Evolutionary conservation across 2,888 invertebrate genomes (phyloP).

Genomic region (Noctua pronuba): DNA sequence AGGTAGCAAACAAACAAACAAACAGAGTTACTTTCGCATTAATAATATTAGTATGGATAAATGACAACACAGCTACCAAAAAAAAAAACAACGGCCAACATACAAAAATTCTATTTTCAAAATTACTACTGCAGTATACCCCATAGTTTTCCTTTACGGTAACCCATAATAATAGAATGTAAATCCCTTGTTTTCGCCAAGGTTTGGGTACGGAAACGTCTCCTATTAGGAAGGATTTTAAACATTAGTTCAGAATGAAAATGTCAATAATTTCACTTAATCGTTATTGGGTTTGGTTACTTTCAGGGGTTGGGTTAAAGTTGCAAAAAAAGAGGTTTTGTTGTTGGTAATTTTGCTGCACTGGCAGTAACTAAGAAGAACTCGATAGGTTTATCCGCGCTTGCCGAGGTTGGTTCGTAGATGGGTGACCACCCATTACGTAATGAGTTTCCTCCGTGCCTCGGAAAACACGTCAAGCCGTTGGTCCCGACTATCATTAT

Average conservation of each 20-base stretch:
- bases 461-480: too few species aligned
- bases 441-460: too few species aligned
- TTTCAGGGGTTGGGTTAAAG: constrained; percentile 8
- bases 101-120: constrained; percentile 24
- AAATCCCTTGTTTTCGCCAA: constrained; percentile 42
- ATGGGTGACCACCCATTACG: too few species aligned
- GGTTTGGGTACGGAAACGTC: constrained; percentile 55
- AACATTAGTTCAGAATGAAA: constrained; percentile 52
- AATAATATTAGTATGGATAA: not conserved
- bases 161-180: constrained; percentile 42
- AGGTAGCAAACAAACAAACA: too few species aligned
- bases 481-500: too few species aligned
- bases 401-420: too few species aligned
- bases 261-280: constrained; percentile 49
- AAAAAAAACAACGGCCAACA: constrained; percentile 13
- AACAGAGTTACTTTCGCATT: too few species aligned
- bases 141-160: constrained; percentile 32
- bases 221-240: constrained; percentile 45
- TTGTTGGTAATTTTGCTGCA: too few species aligned
- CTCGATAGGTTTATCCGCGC: too few species aligned
- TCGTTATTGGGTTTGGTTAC: constrained; percentile 24
- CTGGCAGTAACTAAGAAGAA: too few species aligned
- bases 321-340: too few species aligned
- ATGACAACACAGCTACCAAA: not conserved
- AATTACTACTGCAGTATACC: constrained; percentile 24